Conservation (phyloP, 2,797 vertebrate species). For the Xiphorhynchus erythropygius region DNA sequence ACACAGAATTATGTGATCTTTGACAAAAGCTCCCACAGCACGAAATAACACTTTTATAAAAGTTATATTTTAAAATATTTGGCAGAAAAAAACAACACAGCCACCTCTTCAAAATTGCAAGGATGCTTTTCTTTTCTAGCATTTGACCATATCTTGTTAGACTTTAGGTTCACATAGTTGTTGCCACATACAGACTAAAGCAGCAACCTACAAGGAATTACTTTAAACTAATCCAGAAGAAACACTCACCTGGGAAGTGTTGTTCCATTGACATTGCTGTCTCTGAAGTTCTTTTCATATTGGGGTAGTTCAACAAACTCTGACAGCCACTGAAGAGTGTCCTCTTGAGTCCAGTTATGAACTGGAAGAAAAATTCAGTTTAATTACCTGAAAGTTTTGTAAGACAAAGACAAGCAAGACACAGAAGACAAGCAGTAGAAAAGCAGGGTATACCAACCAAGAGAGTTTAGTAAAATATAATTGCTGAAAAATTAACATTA, state of each 20-base stretch:
- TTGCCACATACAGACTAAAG: background rate
- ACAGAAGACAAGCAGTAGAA: background rate
- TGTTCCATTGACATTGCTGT: conserved; percentile 86
- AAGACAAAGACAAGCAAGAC: background rate
- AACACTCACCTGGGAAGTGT: conserved; percentile 87
- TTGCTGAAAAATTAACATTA: conserved; percentile 1
- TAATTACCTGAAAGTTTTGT: background rate
- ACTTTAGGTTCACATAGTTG: background rate
- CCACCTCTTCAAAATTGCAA: background rate
- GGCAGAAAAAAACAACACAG: background rate
- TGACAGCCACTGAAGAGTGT: conserved; percentile 88
- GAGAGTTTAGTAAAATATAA: background rate
- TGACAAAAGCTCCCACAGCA: background rate
- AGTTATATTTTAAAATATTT: background rate
- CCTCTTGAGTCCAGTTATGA: conserved; percentile 91
- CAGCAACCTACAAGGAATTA: background rate
- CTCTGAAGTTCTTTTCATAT: conserved; percentile 86
- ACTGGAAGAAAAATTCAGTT: conserved; percentile 73
- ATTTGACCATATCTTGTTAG: background rate
- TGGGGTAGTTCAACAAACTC: conserved; percentile 90
- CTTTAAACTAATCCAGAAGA: background rate
- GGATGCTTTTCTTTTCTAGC: background rate
- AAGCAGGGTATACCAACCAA: background rate
- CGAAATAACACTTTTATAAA: background rate
- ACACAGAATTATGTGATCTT: background rate